phyloP scores from a whole-genome alignment of 2,888 invertebrate species.

The Thera britannica region DNA sequence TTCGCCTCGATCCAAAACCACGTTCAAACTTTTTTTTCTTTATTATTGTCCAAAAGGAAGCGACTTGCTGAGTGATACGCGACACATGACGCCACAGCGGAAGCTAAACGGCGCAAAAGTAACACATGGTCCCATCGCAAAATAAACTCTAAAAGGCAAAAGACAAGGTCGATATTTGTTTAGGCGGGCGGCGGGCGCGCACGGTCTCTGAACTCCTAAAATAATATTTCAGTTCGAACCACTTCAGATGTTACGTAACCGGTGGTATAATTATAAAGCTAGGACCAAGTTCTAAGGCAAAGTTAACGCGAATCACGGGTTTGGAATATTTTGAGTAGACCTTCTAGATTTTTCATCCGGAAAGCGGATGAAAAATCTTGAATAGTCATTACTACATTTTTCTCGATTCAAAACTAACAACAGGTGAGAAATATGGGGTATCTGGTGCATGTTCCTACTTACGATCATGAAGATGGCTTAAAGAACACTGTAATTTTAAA shows the following conservation, averaged over 20 bases:
- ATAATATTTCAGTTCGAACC: slow-evolving; percentile 81
- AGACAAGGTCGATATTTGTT: slow-evolving; percentile 60
- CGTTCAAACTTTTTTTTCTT: slow-evolving; percentile 60
- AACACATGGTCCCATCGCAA: slow-evolving; percentile 50
- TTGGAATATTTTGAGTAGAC: slow-evolving; percentile 30
- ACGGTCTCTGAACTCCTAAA: slow-evolving; percentile 82
- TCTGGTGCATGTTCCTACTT: no score
- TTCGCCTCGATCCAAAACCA: slow-evolving; percentile 48
- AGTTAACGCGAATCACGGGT: slow-evolving; percentile 56
- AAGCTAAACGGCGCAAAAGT: slow-evolving; percentile 61
- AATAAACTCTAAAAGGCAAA: slow-evolving; percentile 61
- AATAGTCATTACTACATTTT: slow-evolving; percentile 5
- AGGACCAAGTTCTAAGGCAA: slow-evolving; percentile 69
- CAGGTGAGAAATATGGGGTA: not conserved
- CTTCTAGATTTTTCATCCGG: slow-evolving; percentile 1
- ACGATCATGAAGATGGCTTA: no score
- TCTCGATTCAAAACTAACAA: slow-evolving; percentile 12
- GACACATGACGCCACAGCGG: slow-evolving; percentile 72
- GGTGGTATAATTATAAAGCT: slow-evolving; percentile 78
- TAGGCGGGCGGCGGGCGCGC: slow-evolving; percentile 47
- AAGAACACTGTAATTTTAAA: no score
- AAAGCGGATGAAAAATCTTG: slow-evolving; percentile 6
- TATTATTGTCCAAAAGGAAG: slow-evolving; percentile 82
- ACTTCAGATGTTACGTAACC: slow-evolving; percentile 80
- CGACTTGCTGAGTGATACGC: slow-evolving; percentile 80